Percentiles rank a stretch among this genome's conserved stretches.
Evolutionary conservation across 1,140 invertebrate genomes (phyloP).

Genomic region (Zaprionus nigranus): DNA sequence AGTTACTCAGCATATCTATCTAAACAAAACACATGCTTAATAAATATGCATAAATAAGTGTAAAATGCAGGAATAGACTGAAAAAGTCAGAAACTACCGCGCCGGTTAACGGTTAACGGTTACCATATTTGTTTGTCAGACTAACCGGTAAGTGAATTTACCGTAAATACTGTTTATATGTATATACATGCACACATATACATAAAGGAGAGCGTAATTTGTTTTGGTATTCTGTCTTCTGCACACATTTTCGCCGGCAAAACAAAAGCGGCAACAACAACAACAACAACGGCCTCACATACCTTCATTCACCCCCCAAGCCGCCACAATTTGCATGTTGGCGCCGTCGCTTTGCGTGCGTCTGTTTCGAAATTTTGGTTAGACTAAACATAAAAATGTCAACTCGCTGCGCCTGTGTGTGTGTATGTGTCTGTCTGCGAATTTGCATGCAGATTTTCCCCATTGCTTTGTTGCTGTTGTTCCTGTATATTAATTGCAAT

Average conservation of each 20-base stretch:
- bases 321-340: slow-evolving; percentile 27
- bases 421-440: slow-evolving; percentile 10
- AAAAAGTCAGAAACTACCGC: slow-evolving; percentile 17
- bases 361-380: slow-evolving; percentile 44
- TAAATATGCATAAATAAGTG: slow-evolving; percentile 14
- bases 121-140: slow-evolving; percentile 3
- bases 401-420: slow-evolving; percentile 12
- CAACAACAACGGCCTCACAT: slow-evolving; percentile 7
- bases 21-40: slow-evolving; percentile 41
- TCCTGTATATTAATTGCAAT: slow-evolving; percentile 52
- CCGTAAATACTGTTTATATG: slow-evolving; percentile 21
- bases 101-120: slow-evolving; percentile 21
- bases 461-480: slow-evolving; percentile 45
- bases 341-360: slow-evolving; percentile 53
- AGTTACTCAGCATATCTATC: slow-evolving; percentile 33
- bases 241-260: slow-evolving; percentile 68
- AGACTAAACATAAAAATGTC: slow-evolving; percentile 36
- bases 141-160: slow-evolving; percentile 58
- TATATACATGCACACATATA: neutral
- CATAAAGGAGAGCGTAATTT: slow-evolving; percentile 18
- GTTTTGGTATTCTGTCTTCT: slow-evolving; percentile 48
- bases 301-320: neutral
- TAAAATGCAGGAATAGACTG: slow-evolving; percentile 18
- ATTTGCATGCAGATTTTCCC: slow-evolving; percentile 16
- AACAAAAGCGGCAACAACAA: slow-evolving; percentile 58